Base-by-base conservation (phyloP, 2,113 vertebrate genomes). In the Galeopterus variegatus region DNA sequence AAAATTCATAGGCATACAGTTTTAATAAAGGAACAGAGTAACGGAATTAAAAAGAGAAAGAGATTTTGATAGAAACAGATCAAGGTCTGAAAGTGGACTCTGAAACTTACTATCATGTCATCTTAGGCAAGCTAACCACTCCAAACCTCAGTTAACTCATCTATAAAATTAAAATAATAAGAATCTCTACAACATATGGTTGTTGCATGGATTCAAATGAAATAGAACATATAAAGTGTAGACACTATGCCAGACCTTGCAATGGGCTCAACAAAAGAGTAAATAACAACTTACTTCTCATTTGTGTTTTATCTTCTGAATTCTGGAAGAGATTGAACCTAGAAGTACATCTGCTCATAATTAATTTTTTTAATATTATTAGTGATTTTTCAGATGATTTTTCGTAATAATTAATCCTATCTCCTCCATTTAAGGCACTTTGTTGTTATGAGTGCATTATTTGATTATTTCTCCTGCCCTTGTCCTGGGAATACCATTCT, bases 81-180 rank as follows among this genome's bases (percentile, higher is more conserved):
- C 5, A 67, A 56, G 11, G 4, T 56, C n/a, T 69, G 21, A 89
- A 67, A 81, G 45, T 62, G 2, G 14, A 86, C 45, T 69, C 10
- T 90, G 52, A 90, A 48, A 52, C 21, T 60, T 73, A 64, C 6
- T 81, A 52, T 18, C 31, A 18, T 69, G 4, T 69, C 36, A 76
- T 90, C 36, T 81, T 67, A 64, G n/a, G 18, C 17, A 89, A 73
- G 48, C 45, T 54, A 70, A 75, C 21, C 9, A 91, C 33, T 50
- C 45, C 31, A 79, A 90, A 82, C 8, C 6, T 75, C 24, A 21
- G 14, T 67, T 50, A 83, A 73, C 1, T 77, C 24, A 26, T 15
- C n/a, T 81, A 1, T 76, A 79, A 93, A 80, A 83, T 72, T 7
- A 70, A 93, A 90, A 86, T 86, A 85, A 69, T 36, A 92, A 70